Conservation (phyloP, 2,888 invertebrate species). For the Drosophila mettleri region DNA sequence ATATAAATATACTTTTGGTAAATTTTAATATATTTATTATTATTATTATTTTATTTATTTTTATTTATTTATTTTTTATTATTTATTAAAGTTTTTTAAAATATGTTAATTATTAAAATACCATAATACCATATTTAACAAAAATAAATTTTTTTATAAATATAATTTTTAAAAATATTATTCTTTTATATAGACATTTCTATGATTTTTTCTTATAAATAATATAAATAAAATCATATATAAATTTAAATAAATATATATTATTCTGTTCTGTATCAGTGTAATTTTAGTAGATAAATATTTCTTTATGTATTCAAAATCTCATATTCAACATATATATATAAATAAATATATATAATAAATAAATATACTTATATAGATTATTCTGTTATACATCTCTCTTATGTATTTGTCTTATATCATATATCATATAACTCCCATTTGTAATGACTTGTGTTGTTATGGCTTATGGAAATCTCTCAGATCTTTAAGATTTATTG, state of each 20-base stretch:
- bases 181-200: no score
- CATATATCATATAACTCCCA: background rate
- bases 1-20: background rate
- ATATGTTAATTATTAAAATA: no score
- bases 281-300: no score
- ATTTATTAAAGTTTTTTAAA: background rate
- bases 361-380: background rate
- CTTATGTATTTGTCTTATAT: background rate
- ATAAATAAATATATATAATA: background rate
- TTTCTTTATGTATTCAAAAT: background rate
- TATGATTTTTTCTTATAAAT: no score
- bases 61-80: background rate
- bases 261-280: no score
- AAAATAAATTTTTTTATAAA: no score
- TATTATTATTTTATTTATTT: no score
- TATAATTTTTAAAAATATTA: no score
- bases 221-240: no score
- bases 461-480: constrained; percentile 46
- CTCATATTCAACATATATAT: background rate
- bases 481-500: constrained; percentile 73
- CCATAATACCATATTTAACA: no score
- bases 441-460: constrained; percentile 13
- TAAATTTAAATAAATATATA: no score
- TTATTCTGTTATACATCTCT: background rate
- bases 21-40: no score